Percentiles rank a stretch among this genome's conserved stretches.
Conservation (phyloP, 2,113 vertebrate species). For the Semicossyphus pulcher region DNA sequence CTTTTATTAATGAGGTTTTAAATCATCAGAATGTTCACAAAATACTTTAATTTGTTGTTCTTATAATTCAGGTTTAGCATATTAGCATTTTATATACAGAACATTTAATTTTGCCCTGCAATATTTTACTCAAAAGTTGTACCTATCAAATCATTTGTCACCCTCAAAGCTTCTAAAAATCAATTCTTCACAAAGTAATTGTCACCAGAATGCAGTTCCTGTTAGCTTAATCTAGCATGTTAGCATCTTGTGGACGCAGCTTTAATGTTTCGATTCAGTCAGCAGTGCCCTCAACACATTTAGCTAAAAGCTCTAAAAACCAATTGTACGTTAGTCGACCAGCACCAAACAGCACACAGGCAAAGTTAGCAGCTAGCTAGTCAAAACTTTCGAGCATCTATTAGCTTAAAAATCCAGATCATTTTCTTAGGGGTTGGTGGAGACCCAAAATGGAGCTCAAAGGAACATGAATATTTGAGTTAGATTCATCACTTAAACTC, state of each 20-base stretch:
- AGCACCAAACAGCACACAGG: neutral
- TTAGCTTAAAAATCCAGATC: neutral
- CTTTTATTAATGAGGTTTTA: constrained; percentile 27
- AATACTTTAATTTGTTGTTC: neutral
- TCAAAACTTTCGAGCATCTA: neutral
- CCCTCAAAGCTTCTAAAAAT: neutral
- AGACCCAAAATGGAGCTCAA: neutral
- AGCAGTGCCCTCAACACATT: no score
- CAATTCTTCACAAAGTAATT: no score
- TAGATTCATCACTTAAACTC: neutral
- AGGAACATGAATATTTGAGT: neutral
- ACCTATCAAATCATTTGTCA: neutral
- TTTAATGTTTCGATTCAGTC: neutral
- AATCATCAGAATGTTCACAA: neutral
- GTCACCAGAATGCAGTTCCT: neutral
- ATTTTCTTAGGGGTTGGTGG: neutral
- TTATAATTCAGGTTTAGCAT: neutral
- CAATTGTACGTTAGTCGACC: no score
- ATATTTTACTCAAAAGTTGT: no score
- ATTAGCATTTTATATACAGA: neutral
- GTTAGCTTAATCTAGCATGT: neutral
- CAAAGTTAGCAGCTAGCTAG: neutral
- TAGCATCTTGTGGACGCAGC: neutral
- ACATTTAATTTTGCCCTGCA: neutral
- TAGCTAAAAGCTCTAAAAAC: neutral